Percentiles rank a stretch among this genome's conserved stretches.
These are phyloP conservation scores for Harpalus rubripes DNA, from an alignment of 2,888 invertebrate genomes.

Conservation along the genomic window DNA sequence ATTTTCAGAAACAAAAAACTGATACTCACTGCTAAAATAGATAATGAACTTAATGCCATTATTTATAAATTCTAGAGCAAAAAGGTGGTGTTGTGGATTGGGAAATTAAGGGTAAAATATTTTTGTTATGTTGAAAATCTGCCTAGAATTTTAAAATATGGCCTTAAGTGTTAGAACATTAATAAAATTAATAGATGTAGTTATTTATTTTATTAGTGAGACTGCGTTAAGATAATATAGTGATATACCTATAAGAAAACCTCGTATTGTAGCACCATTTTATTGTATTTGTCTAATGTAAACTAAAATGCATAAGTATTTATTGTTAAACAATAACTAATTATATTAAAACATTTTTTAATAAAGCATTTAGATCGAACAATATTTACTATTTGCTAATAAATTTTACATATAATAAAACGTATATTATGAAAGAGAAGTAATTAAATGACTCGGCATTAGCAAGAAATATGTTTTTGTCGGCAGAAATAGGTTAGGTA, in stretches of 20 bases:
- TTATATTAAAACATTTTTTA: too few relatives aligned
- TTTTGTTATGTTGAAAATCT: conserved; percentile 2
- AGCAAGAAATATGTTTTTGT: too few relatives aligned
- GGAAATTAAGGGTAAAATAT: conserved; percentile 43
- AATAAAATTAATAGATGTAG: conserved; percentile 1
- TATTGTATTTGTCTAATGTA: too few relatives aligned
- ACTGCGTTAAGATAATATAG: conserved; percentile 44
- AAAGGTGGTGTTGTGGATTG: background rate
- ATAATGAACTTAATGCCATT: conserved; percentile 12
- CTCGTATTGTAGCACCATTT: background rate
- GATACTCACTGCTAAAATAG: conserved; percentile 42
- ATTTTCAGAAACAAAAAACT: conserved; percentile 36
- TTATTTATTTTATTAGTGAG: conserved; percentile 55
- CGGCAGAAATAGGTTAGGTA: too few relatives aligned
- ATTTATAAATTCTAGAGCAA: conserved; percentile 41
- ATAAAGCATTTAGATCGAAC: too few relatives aligned
- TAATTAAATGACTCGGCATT: too few relatives aligned
- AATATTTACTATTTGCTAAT: too few relatives aligned
- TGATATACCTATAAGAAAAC: conserved; percentile 3
- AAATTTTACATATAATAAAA: too few relatives aligned
- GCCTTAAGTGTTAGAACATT: conserved; percentile 25
- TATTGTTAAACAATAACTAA: too few relatives aligned
- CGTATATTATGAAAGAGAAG: too few relatives aligned
- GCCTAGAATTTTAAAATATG: conserved; percentile 44
- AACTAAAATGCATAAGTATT: too few relatives aligned